These are phyloP conservation scores for Morpho deidamia DNA, from an alignment of 2,888 invertebrate genomes.

Conservation along the genomic window DNA sequence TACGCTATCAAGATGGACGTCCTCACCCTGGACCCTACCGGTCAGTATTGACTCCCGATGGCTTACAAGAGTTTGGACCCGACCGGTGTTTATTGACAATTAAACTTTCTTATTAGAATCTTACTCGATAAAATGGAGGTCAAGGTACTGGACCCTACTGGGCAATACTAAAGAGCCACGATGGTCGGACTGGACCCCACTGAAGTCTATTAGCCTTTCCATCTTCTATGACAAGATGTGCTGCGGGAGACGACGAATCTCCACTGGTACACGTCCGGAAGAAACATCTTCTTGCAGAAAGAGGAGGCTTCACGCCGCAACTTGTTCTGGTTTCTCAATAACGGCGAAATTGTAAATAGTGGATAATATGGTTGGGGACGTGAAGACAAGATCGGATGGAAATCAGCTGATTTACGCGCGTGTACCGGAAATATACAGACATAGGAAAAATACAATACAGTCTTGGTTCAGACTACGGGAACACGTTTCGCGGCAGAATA, in stretches of 20 bases:
- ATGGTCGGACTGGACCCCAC: conserved; percentile 70
- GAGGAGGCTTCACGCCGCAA: conserved; percentile 48
- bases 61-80: conserved; percentile 41
- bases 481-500: conserved; percentile 7
- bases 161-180: conserved; percentile 50
- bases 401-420: conserved; percentile 67
- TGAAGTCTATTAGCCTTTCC: conserved; percentile 55
- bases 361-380: conserved; percentile 53
- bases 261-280: conserved; percentile 61
- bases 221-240: conserved; percentile 58
- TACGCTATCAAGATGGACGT: conserved; percentile 45
- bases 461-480: not conserved
- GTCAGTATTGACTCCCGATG: conserved; percentile 45
- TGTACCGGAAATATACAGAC: conserved; percentile 55
- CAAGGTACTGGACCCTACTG: conserved; percentile 60
- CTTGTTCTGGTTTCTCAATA: conserved; percentile 39
- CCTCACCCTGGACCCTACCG: conserved; percentile 61
- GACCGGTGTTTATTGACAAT: conserved; percentile 35
- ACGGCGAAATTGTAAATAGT: conserved; percentile 59
- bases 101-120: conserved; percentile 42
- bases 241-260: conserved; percentile 65
- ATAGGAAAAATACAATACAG: conserved; percentile 26
- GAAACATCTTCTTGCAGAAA: conserved; percentile 72
- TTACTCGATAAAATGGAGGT: conserved; percentile 37
- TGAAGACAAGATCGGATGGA: conserved; percentile 64